These are phyloP conservation scores for Campoletis raptor DNA, from an alignment of 2,888 invertebrate genomes.

Conservation along the genomic window DNA sequence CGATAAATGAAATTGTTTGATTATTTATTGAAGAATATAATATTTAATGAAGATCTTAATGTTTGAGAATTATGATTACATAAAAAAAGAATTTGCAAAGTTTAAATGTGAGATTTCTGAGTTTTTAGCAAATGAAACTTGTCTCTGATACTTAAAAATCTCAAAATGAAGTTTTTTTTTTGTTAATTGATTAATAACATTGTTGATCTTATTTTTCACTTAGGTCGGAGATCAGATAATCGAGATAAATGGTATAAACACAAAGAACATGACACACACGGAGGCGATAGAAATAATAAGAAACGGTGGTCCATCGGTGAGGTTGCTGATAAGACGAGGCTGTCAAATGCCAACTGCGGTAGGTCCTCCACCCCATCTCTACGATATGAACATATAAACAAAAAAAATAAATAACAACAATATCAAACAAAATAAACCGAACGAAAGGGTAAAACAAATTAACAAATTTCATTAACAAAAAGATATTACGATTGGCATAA, in stretches of 20 bases:
- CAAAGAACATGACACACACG: conserved; percentile 90
- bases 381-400: conserved; percentile 83
- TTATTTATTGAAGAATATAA: too few relatives aligned
- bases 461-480: conserved; percentile 57
- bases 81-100: too few relatives aligned
- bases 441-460: conserved; percentile 53
- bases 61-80: too few relatives aligned
- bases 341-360: conserved; percentile 85
- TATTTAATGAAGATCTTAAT: too few relatives aligned
- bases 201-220: conserved; percentile 72
- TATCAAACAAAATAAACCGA: conserved; percentile 63
- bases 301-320: conserved; percentile 88
- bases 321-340: conserved; percentile 86
- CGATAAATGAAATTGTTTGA: too few relatives aligned
- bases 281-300: conserved; percentile 91
- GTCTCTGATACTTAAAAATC: neutral
- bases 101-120: too few relatives aligned
- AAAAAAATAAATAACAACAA: conserved; percentile 72
- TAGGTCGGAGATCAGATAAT: conserved; percentile 90
- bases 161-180: neutral
- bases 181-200: neutral
- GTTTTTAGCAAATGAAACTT: neutral
- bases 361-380: conserved; percentile 84
- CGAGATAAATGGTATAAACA: conserved; percentile 89
- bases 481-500: conserved; percentile 59